phyloP scores from a whole-genome alignment of 1,140 invertebrate genomes.

The Meloidogyne floridensis region DNA sequence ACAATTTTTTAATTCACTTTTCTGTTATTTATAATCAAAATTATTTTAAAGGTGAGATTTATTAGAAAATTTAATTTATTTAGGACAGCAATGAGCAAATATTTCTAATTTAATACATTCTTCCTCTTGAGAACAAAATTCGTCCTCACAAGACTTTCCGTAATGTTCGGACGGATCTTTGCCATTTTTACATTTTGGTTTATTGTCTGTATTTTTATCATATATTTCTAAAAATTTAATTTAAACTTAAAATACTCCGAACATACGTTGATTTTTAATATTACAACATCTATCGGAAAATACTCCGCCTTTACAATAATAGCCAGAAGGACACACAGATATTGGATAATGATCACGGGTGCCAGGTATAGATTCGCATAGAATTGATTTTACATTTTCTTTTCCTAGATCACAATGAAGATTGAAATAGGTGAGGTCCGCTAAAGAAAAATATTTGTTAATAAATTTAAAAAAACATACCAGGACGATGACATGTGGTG shows the following conservation, averaged over 20 bases:
- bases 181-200: slow-evolving; percentile 5
- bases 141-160: slow-evolving; percentile 22
- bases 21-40: neutral
- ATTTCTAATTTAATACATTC: slow-evolving; percentile 36
- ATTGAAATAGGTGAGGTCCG: slow-evolving; percentile 23
- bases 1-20: neutral
- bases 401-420: neutral
- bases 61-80: slow-evolving; percentile 14
- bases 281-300: too few species aligned
- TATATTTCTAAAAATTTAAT: neutral
- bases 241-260: too few species aligned
- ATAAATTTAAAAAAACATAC: too few species aligned
- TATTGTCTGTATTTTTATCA: slow-evolving; percentile 18
- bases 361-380: neutral
- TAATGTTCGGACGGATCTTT: neutral
- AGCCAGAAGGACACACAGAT: too few species aligned
- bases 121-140: slow-evolving; percentile 32
- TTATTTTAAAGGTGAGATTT: too few species aligned
- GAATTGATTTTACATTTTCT: slow-evolving; percentile 24
- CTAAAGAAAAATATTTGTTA: neutral
- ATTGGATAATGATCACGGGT: neutral
- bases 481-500: slow-evolving; percentile 10
- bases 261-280: too few species aligned
- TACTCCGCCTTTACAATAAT: too few species aligned
- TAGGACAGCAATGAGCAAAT: slow-evolving; percentile 42